These are phyloP conservation scores for Drosophila niveifrons DNA, from an alignment of 2,888 invertebrate species.

Conservation along the genomic window DNA sequence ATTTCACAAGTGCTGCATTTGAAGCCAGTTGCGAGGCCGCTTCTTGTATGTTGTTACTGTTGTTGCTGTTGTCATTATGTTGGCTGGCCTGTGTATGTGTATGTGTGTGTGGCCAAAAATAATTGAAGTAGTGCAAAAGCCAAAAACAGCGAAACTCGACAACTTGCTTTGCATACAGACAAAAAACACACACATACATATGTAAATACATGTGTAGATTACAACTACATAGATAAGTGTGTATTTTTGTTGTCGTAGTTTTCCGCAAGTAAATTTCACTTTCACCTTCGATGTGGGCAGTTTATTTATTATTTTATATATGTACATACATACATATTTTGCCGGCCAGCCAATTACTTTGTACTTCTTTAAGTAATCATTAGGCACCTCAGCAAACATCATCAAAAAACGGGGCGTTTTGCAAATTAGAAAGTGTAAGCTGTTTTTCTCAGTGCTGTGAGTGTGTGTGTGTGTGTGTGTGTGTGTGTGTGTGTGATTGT, in stretches of 20 bases:
- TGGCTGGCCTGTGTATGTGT: constrained; percentile 6
- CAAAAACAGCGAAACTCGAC: constrained; percentile 46
- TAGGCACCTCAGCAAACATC: constrained; percentile 18
- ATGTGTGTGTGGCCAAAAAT: constrained; percentile 45
- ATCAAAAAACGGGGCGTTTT: constrained; percentile 31
- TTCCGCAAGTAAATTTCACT: constrained; percentile 63
- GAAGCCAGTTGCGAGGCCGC: constrained; percentile 51
- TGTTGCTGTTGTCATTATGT: constrained; percentile 30
- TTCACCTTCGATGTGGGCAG: constrained; percentile 73
- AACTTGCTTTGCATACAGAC: constrained; percentile 38
- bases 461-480: constrained; percentile 10
- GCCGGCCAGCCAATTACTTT: constrained; percentile 58
- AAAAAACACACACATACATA: constrained; percentile 9
- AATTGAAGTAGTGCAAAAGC: constrained; percentile 48
- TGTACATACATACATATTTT: constrained; percentile 22
- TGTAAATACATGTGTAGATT: neutral
- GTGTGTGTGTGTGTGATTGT: constrained; percentile 6
- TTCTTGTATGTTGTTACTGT: constrained; percentile 36
- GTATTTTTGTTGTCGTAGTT: constrained; percentile 16
- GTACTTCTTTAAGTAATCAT: constrained; percentile 52
- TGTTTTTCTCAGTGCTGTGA: neutral
- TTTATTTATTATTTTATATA: constrained; percentile 6
- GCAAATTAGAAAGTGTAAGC: constrained; percentile 66
- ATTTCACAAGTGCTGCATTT: constrained; percentile 70
- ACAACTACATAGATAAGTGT: constrained; percentile 6